A percentile compares a stretch with the other conserved stretches of the same genome.
Evolutionary conservation across 2,888 invertebrate species (phyloP).

Genomic region (Stenolophus ochropezus): DNA sequence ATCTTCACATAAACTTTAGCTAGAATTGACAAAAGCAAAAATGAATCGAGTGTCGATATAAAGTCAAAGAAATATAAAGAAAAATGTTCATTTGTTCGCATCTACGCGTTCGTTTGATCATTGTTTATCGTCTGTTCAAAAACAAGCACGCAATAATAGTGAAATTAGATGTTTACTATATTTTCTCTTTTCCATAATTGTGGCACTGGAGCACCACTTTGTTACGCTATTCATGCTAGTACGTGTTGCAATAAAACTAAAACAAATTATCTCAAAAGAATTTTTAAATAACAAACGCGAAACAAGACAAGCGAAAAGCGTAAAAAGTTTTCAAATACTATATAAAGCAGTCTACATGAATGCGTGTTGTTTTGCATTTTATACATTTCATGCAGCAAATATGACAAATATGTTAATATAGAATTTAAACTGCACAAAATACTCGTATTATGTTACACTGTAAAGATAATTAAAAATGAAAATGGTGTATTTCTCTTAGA

Average conservation of each 20-base stretch:
- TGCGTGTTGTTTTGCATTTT: conserved; percentile 17
- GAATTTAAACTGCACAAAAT: background rate
- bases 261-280: conserved; percentile 23
- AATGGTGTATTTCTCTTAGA: background rate
- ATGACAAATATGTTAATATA: background rate
- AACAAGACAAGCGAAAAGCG: conserved; percentile 18
- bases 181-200: background rate
- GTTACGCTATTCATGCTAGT: background rate
- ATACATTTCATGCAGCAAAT: background rate
- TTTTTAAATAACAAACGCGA: conserved; percentile 7
- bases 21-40: no score
- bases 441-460: background rate
- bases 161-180: background rate
- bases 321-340: conserved; percentile 16
- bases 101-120: background rate
- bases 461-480: background rate
- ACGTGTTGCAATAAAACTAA: background rate
- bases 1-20: no score
- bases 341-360: background rate
- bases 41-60: no score
- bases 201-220: background rate
- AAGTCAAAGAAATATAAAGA: no score
- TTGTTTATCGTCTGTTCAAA: background rate
- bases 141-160: background rate
- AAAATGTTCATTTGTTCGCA: no score